phyloP scores from a whole-genome alignment of 1,140 invertebrate species.

The Aporrectodea caliginosa region DNA sequence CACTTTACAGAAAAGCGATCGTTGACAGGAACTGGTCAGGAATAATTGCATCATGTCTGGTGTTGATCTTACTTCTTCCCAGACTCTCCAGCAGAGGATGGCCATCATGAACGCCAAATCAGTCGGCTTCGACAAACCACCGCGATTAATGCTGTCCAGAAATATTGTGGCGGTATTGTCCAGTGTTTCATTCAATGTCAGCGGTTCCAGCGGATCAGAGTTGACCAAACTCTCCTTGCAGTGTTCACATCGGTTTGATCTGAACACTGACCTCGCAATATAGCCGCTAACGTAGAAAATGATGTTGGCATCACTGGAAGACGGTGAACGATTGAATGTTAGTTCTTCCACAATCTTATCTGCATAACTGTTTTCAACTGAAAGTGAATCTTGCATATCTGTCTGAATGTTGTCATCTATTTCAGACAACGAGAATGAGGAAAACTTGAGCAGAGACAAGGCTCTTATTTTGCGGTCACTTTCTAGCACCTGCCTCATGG shows the following conservation, averaged over 20 bases:
- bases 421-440: background rate
- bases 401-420: background rate
- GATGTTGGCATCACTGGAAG: constrained; percentile 21
- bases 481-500: background rate
- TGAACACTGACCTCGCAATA: background rate
- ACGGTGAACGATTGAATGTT: background rate
- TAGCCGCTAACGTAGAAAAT: background rate
- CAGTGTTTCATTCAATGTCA: background rate
- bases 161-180: background rate
- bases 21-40: background rate
- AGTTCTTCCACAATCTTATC: background rate
- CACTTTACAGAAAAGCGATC: background rate
- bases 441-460: background rate
- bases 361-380: background rate
- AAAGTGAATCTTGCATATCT: background rate
- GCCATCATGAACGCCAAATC: background rate
- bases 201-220: background rate
- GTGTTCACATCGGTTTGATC: background rate
- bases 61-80: background rate
- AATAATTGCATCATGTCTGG: background rate
- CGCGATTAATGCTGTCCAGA: background rate
- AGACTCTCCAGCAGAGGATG: background rate
- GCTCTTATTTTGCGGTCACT: background rate
- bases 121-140: background rate
- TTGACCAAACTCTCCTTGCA: background rate